phyloP scores from a whole-genome alignment of 2,888 invertebrate species.

The Zaprionus lineosus region DNA sequence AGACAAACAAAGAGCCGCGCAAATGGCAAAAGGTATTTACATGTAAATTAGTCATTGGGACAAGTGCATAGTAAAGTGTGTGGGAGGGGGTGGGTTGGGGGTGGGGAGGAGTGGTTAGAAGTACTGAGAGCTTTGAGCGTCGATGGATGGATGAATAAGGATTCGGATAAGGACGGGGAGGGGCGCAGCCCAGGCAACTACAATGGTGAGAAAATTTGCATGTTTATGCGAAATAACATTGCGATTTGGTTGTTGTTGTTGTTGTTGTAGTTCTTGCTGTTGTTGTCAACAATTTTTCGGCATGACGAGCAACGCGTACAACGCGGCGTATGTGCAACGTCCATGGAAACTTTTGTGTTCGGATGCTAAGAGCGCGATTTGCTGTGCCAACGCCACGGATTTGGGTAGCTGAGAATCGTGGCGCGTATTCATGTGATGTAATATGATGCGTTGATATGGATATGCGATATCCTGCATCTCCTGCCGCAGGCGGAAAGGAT shows the following conservation, averaged over 20 bases:
- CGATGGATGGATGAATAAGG: background rate
- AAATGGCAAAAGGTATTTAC: constrained; percentile 61
- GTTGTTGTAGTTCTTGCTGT: constrained; percentile 33
- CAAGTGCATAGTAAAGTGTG: constrained; percentile 45
- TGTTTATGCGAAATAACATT: constrained; percentile 73
- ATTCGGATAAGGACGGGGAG: background rate
- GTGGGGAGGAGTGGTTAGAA: background rate
- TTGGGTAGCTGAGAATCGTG: too few relatives aligned
- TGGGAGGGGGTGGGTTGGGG: constrained; percentile 8
- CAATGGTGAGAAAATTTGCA: constrained; percentile 72
- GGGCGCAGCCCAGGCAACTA: constrained; percentile 14
- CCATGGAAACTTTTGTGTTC: constrained; percentile 19
- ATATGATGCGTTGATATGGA: constrained; percentile 26
- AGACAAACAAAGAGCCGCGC: constrained; percentile 30
- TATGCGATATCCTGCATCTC: too few relatives aligned
- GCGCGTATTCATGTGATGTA: too few relatives aligned
- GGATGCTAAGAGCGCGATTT: constrained; percentile 49
- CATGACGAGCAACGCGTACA: constrained; percentile 15
- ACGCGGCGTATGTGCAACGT: constrained; percentile 51
- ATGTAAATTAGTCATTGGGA: constrained; percentile 71
- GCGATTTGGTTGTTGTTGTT: constrained; percentile 9
- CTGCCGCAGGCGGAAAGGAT: too few relatives aligned
- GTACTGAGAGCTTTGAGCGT: background rate
- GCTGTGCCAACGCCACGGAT: constrained; percentile 49
- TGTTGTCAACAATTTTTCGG: constrained; percentile 55